Evolutionary conservation across 2,113 vertebrate species (phyloP).

Genomic region (Indicator indicator): DNA sequence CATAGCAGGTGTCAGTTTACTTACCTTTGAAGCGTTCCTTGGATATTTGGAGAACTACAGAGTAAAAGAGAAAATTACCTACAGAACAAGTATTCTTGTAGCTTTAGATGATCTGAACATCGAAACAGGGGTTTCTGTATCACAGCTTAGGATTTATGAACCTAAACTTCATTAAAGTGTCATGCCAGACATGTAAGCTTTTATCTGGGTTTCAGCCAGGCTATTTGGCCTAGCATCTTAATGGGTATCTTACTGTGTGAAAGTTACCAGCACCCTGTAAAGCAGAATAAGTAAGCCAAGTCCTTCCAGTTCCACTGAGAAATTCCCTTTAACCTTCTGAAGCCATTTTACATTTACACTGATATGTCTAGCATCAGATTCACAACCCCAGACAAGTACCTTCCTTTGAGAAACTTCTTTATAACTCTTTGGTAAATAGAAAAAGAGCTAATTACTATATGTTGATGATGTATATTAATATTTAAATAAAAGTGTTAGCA

Average conservation of each 20-base stretch:
- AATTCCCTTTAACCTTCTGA: neutral
- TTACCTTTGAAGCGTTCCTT: neutral
- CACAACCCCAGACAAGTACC: neutral
- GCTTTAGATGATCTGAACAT: neutral
- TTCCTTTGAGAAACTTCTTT: neutral
- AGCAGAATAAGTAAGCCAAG: neutral
- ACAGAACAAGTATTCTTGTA: neutral
- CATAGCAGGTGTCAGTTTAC: neutral
- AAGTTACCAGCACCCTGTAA: slow-evolving; percentile 22
- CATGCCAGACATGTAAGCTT: neutral
- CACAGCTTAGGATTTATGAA: neutral
- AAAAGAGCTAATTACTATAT: neutral
- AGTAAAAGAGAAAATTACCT: neutral
- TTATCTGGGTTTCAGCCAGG: slow-evolving; percentile 17
- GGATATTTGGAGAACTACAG: neutral
- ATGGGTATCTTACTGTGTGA: neutral
- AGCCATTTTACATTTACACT: neutral
- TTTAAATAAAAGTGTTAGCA: neutral
- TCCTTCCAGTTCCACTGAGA: neutral
- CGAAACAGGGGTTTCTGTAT: neutral
- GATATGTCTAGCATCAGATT: neutral
- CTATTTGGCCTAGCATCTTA: neutral
- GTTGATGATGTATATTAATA: neutral
- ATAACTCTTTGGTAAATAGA: neutral
- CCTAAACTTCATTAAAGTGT: neutral